A percentile compares a stretch with the other conserved stretches of the same genome.
Evolutionary conservation across 2,888 invertebrate genomes (phyloP).

Genomic region (Alentia gelatinosa): DNA sequence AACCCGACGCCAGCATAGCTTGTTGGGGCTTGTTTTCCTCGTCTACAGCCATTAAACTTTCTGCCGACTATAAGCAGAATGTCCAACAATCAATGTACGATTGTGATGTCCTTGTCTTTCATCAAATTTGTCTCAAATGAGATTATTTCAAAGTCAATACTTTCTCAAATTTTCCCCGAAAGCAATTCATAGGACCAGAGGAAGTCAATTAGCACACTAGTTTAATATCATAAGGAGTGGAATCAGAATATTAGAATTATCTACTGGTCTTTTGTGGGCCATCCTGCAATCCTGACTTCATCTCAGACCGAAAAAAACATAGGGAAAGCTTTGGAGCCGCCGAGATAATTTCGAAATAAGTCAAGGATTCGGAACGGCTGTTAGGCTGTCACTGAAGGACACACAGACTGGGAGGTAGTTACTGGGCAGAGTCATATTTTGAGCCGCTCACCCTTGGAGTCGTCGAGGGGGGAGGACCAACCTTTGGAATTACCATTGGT

Average conservation of each 20-base stretch:
- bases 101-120: too few relatives aligned
- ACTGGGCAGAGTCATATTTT: slow-evolving; percentile 35
- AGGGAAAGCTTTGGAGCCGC: neutral
- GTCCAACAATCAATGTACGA: too few relatives aligned
- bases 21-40: neutral
- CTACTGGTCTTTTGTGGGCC: too few relatives aligned
- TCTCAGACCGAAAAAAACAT: too few relatives aligned
- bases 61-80: too few relatives aligned
- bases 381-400: neutral
- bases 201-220: too few relatives aligned
- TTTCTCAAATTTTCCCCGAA: neutral
- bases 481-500: slow-evolving; percentile 59
- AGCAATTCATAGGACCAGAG: neutral
- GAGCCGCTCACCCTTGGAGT: slow-evolving; percentile 60
- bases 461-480: slow-evolving; percentile 60
- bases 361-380: neutral
- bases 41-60: neutral
- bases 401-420: neutral
- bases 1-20: neutral
- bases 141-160: neutral
- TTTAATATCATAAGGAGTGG: too few relatives aligned
- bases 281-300: too few relatives aligned
- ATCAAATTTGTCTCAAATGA: too few relatives aligned
- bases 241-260: too few relatives aligned
- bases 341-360: neutral